These are phyloP conservation scores for Brachionus rubens DNA, from an alignment of 1,140 invertebrate species.

Conservation along the genomic window DNA sequence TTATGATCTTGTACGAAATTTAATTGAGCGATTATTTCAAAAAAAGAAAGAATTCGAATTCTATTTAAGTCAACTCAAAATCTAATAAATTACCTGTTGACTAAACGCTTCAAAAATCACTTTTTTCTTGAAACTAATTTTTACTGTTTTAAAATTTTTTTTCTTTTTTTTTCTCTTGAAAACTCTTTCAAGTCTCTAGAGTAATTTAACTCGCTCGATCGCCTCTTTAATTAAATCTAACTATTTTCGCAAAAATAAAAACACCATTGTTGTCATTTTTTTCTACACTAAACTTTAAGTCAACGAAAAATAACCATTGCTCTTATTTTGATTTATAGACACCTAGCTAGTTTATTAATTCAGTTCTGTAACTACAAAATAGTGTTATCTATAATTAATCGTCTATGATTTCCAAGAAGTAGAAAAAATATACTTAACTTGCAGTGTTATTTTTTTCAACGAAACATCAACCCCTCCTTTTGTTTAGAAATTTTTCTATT, in stretches of 20 bases:
- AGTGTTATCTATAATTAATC: too few relatives aligned
- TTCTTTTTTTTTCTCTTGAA: neutral
- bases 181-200: neutral
- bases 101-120: conserved; percentile 39
- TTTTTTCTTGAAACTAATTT: neutral
- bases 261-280: neutral
- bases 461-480: too few relatives aligned
- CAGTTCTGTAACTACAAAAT: too few relatives aligned
- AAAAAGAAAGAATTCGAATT: neutral
- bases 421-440: too few relatives aligned
- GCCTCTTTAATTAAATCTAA: too few relatives aligned
- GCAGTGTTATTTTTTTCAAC: too few relatives aligned
- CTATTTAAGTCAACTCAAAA: neutral
- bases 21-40: conserved; percentile 12
- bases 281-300: neutral
- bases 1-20: neutral
- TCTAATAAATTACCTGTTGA: conserved; percentile 32
- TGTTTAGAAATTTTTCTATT: too few relatives aligned
- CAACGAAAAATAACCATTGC: neutral
- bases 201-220: too few relatives aligned
- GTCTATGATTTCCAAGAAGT: too few relatives aligned
- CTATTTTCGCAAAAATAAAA: neutral
- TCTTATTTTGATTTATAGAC: neutral
- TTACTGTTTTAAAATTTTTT: neutral
- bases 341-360: too few relatives aligned